Base-by-base conservation (phyloP, 2,888 invertebrate genomes). In the Bhutanitis thaidina region DNA sequence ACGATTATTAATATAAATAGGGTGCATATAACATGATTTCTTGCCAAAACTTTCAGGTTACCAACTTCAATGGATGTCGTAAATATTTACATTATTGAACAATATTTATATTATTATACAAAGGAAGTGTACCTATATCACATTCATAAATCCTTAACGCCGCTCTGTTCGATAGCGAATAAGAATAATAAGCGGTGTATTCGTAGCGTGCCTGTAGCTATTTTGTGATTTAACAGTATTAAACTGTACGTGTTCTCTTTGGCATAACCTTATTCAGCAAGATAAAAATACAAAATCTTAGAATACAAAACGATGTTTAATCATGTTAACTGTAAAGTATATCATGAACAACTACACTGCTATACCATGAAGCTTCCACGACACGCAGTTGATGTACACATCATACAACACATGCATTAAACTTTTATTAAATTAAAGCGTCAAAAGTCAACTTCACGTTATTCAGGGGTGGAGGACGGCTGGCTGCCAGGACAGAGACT, bases 401-500 rank as follows among this genome's bases (percentile, higher is more conserved):
- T 57, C 47, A 53, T 36, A 13, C 38, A 13, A 50, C 60, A 59
- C 52, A 44, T 60, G 62, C 64, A 67, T 63, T 61, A 60, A 59
- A 48, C 61, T 45, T 65, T 77, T 72, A 4, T 4, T 4, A 2
- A 20, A 20, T 20, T 20, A 5, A 5, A 20, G 73, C 71, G 62
- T 76, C 70, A 67, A 73, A 75, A 77, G 74, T 73, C 80, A 80
- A 78, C 63, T 74, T 80, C 65, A 76, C 75, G 62, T 83, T 86
- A 75, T 86, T 69, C 80, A 90, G 89, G 87, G 71, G 80, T 77
- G 74, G 79, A 81, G 69, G 86, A 82, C 67, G 87, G 87, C 74
- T 89, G 90, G 90, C 85, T 89, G 74, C 90, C 89, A 55, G 90
- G 90, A 71, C 90, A 89, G 74, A 83, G 90, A 74, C 78, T 90